A percentile compares a stretch with the other conserved stretches of the same genome.
Evolutionary conservation across 1,140 invertebrate genomes (phyloP).

Genomic region (Diabrotica virgifera): DNA sequence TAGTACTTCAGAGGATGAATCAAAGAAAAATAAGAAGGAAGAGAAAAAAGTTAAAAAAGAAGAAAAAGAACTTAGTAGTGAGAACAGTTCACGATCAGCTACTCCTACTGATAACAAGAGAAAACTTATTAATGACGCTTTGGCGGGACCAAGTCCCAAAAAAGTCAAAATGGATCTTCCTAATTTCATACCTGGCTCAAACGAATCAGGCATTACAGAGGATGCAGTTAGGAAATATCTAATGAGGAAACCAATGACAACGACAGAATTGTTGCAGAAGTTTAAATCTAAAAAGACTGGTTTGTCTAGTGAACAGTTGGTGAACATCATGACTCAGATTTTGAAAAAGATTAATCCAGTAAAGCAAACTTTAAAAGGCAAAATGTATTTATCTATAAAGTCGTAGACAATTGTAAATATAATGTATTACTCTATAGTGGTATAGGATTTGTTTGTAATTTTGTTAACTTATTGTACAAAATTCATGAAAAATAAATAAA

Average conservation of each 20-base stretch:
- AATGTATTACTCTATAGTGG: too few species aligned
- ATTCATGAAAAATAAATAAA: too few species aligned
- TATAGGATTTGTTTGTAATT: too few species aligned
- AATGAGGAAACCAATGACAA: constrained; percentile 93
- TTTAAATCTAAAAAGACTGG: constrained; percentile 95
- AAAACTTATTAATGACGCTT: constrained; percentile 40
- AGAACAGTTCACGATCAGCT: constrained; percentile 59
- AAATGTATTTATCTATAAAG: constrained; percentile 91
- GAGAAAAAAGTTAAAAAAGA: constrained; percentile 52
- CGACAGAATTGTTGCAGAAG: constrained; percentile 90
- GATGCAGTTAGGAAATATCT: constrained; percentile 91
- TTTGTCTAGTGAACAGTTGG: constrained; percentile 82
- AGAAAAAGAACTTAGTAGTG: constrained; percentile 38
- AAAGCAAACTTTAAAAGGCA: constrained; percentile 88
- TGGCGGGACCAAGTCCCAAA: constrained; percentile 53
- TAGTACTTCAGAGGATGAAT: constrained; percentile 69
- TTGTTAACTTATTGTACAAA: too few species aligned
- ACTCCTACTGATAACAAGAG: constrained; percentile 55
- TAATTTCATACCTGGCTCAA: constrained; percentile 46
- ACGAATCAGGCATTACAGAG: constrained; percentile 88
- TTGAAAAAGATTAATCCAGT: constrained; percentile 92
- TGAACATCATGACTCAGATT: constrained; percentile 90
- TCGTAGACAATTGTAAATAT: constrained; percentile 37
- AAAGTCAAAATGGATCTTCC: constrained; percentile 58
- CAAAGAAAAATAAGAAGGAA: constrained; percentile 47